Base-by-base conservation (phyloP, 2,797 vertebrate species). In the Pseudochirops corinnae region DNA sequence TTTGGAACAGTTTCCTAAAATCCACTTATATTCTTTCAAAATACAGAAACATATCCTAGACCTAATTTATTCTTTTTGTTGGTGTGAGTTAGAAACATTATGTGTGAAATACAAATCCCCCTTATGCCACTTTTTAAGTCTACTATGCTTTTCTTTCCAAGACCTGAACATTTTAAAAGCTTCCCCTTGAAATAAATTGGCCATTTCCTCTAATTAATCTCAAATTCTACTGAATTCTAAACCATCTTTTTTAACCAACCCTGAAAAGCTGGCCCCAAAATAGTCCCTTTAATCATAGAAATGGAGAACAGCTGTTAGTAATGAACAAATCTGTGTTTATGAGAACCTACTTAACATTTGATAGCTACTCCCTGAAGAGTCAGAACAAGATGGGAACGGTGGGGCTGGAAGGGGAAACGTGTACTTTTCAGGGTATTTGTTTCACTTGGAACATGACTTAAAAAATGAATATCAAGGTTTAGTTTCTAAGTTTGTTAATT, bases 261-360 rank as follows among this genome's bases (percentile, higher is more conserved):
- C 58, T 91, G 91, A 95, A 50, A 67, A 96, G 90, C 9, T 96
- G 94, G 94, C 96, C 94, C 93, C 0, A 24, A 94, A 93, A 92
- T 60, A 60, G 87, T 13, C n/a, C 87, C 96, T 58, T 96, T 96
- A 95, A 97, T 98, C 96, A 96, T 96, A 95, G 96, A 96, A 33
- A 96, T 94, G 58, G 94, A 57, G 97, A 93, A 91, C 96, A 97
- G 97, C 96, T 96, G 96, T 93, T 55, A 29, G 92, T 31, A 55
- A 93, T 53, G 96, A 93, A 91, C 96, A 96, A 46, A 93, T 91
- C 90, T 90, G 60, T 82, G 55, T 93, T 95, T 94, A 4, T 94
- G 56, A 96, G 97, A 95, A 95, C 93, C 16, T 21, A 90, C 62
- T 92, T 95, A 93, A 52, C 46, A 7, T 93, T 87, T 24, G 94